Evolutionary conservation across 2,113 vertebrate genomes (phyloP).

Genomic region (Colistium nudipinnis): DNA sequence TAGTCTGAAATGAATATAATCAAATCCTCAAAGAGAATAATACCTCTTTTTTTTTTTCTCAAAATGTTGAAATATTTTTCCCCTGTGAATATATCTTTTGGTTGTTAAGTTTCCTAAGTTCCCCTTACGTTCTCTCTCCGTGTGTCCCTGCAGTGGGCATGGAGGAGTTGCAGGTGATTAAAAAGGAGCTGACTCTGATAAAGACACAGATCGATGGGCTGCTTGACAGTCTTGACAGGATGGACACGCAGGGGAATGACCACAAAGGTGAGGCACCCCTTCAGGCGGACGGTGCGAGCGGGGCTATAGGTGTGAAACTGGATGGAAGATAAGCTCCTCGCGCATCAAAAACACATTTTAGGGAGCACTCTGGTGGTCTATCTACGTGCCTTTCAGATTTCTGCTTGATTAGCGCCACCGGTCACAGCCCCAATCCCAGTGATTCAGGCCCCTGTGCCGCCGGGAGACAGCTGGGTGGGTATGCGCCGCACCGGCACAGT

Average conservation of each 20-base stretch:
- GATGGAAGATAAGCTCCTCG: constrained; percentile 53
- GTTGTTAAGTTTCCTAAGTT: constrained; percentile 22
- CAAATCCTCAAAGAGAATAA: neutral
- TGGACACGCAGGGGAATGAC: constrained; percentile 82
- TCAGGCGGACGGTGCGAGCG: constrained; percentile 54
- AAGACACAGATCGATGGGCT: constrained; percentile 90
- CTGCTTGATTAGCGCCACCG: constrained; percentile 56
- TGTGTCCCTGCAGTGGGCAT: constrained; percentile 77
- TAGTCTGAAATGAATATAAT: neutral
- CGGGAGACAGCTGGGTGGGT: constrained; percentile 19
- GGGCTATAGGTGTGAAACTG: constrained; percentile 33
- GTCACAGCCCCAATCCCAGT: constrained; percentile 48
- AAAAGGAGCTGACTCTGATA: constrained; percentile 89
- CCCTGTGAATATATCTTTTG: no score
- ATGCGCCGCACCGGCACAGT: constrained; percentile 19
- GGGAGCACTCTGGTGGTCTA: constrained; percentile 28
- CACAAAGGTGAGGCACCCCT: constrained; percentile 76
- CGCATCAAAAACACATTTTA: constrained; percentile 62
- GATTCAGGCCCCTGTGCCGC: constrained; percentile 44
- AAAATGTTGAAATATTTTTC: neutral
- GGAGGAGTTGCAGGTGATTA: constrained; percentile 88
- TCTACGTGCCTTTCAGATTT: constrained; percentile 45
- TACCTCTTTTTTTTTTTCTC: neutral
- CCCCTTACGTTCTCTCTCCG: constrained; percentile 1
- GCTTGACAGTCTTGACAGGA: constrained; percentile 87